Percentiles rank a stretch among this genome's conserved stretches.
These are phyloP conservation scores for Calliphora vomitoria DNA, from an alignment of 2,888 invertebrate genomes.

Conservation along the genomic window DNA sequence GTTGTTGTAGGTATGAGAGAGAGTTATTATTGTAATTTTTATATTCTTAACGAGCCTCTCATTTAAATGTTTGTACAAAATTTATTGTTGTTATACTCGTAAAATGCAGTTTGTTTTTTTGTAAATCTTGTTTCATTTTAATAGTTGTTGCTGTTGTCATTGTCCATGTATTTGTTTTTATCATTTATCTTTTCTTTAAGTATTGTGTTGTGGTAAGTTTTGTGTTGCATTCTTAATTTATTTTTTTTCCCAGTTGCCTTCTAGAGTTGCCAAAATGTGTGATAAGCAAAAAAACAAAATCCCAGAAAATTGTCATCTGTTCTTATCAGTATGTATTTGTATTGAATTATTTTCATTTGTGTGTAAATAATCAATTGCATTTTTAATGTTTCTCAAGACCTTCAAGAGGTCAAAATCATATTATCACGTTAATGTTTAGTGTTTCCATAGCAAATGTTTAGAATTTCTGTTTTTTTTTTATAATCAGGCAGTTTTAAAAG, in stretches of 20 bases:
- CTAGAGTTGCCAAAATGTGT: neutral
- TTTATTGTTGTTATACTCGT: neutral
- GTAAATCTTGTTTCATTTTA: slow-evolving; percentile 16
- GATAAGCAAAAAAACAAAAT: neutral
- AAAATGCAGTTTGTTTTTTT: slow-evolving; percentile 24
- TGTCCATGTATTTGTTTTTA: neutral
- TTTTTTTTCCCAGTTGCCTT: neutral
- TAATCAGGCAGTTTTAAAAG: too few species aligned
- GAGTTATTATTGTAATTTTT: neutral
- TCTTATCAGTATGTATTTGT: slow-evolving; percentile 6
- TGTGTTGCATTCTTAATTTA: slow-evolving; percentile 13
- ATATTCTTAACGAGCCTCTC: slow-evolving; percentile 2
- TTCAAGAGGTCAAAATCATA: slow-evolving; percentile 22
- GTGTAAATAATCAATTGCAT: neutral
- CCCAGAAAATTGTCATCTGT: neutral
- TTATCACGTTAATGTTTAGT: neutral
- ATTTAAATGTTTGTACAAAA: neutral
- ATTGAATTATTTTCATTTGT: neutral
- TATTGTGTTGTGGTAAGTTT: slow-evolving; percentile 15
- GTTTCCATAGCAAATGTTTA: neutral
- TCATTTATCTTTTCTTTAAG: slow-evolving; percentile 15
- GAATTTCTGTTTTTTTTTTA: too few species aligned
- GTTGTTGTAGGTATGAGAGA: neutral
- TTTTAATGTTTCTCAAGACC: slow-evolving; percentile 9
- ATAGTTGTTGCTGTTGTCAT: neutral